Evolutionary conservation across 2,797 vertebrate genomes (phyloP), one percentile per base, ranked within the genome.

Genomic region (Mus minutoides): DNA sequence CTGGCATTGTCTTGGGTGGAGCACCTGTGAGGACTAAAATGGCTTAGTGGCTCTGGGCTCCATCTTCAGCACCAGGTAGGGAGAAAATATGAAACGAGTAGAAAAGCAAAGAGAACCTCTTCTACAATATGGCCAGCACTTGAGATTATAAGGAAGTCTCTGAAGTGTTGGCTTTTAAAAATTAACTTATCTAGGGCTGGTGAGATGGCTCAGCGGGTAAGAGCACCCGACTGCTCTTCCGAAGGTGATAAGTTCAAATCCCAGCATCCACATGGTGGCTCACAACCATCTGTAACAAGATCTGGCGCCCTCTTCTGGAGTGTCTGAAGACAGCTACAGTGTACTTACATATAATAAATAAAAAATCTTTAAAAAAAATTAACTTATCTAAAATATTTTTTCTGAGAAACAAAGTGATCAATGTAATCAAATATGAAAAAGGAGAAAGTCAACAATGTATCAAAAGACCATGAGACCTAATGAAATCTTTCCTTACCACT

Each of bases 401-500:
- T 92, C 29, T 71, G n/a, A n/a, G 71, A 89, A 87, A 95, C 10
- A 17, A 54, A 90, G 10, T 46, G 26, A 76, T 8, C 21, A 19
- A 2, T 9, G 24, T 86, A 54, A 94, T 62, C 19, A 79, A 87
- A 79, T 52, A 60, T 26, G 46, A 87, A 62, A 54, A 88, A 97
- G 14, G 54, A 76, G 92, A 94, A 93, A 69, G 84, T 92, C 80
- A 82, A 34, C 88, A 96, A 85, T 21, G 67, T 96, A 92, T 64
- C 52, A 91, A 92, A 90, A 92, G 80, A 90, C 94, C 92, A 76
- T 58, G 12, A 91, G 87, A 95, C 94, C 96, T 94, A 89, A 83
- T 62, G 96, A 94, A 95, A 88, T 58, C 93, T 95, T 85, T 95
- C 79, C 87, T 88, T 82, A 46, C 89, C 77, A 34, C 77, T n/a